phyloP scores from a whole-genome alignment of 2,113 vertebrate species.

The Bujurquina vittata region DNA sequence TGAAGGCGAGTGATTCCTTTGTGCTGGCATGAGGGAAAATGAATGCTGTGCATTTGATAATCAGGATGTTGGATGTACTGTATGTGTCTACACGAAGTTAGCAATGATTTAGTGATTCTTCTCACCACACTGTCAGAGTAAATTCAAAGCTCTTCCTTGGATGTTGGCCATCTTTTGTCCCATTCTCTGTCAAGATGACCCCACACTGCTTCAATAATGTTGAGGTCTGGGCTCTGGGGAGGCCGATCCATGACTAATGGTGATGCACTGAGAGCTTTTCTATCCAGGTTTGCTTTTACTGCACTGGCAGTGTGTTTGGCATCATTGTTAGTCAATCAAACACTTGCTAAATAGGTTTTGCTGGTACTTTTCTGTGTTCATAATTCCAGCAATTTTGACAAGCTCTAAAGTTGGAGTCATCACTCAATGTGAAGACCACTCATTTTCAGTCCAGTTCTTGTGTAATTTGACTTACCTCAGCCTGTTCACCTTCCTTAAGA shows the following conservation, averaged over 20 bases:
- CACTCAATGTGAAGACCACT: too few relatives aligned
- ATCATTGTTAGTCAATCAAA: neutral
- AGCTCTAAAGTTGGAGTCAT: neutral
- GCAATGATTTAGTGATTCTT: neutral
- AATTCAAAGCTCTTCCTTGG: neutral
- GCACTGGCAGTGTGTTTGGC: neutral
- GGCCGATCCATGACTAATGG: neutral
- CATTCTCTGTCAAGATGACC: neutral
- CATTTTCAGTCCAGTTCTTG: neutral
- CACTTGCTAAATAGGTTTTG: neutral
- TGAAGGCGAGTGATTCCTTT: neutral
- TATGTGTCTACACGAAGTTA: neutral
- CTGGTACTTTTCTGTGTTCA: neutral
- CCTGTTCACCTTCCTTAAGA: neutral
- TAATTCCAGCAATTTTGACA: neutral
- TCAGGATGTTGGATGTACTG: neutral
- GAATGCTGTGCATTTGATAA: neutral
- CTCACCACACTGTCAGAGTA: neutral
- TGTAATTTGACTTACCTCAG: too few relatives aligned
- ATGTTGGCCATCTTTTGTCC: neutral
- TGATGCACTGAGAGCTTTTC: neutral
- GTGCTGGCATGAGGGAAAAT: neutral
- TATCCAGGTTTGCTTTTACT: too few relatives aligned
- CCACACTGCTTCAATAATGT: neutral
- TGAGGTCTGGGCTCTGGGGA: neutral